Base-by-base conservation (phyloP, 2,797 vertebrate genomes). In the Lerista edwardsae region DNA sequence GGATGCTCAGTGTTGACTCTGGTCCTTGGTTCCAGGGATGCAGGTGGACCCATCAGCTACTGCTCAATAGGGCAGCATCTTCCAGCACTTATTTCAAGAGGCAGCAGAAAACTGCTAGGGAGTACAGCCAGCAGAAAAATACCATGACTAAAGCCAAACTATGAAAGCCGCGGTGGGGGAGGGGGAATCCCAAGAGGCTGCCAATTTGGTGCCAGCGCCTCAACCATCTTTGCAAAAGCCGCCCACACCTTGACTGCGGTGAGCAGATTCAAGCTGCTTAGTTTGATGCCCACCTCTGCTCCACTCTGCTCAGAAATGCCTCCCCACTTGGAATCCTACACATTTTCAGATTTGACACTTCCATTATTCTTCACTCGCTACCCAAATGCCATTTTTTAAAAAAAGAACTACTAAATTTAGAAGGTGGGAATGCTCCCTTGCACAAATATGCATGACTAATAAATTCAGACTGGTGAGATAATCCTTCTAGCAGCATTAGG, bases 231-330 rank as follows among this genome's bases (percentile, higher is more conserved):
- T 84, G 83, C 78, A 83, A 79, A 64, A 86, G 59, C 27, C 57
- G 84, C 82, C 57, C 23, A 57, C 55, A 2, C 12, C 57, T n/a
- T 59, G 75, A 12, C 31, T 1, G 41, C 0, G 0, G 75, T 23
- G 0, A 75, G 59, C 34, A 81, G 25, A 76, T 41, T 69, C 83
- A 55, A 12, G 47, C 78, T 79, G 57, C 77, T 80, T 36, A 3
- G 84, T 77, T 90, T 87, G 73, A 75, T 10, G 82, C 74, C 90
- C 72, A 25, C 19, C 25, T 59, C 65, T 84, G 71, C 15, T 59
- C 47, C 12, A 14, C 4, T 51, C 55, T 82, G 75, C 79, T 79
- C 34, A 44, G 23, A 83, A 91, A 76, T 67, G 83, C 78, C 78
- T 68, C 69, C n/a, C 84, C 69, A 82, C 73, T 21, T 80, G 47